Evolutionary conservation across 2,797 vertebrate species (phyloP), one percentile per base, ranked within the genome.

Genomic region (Muscicapa comitata): DNA sequence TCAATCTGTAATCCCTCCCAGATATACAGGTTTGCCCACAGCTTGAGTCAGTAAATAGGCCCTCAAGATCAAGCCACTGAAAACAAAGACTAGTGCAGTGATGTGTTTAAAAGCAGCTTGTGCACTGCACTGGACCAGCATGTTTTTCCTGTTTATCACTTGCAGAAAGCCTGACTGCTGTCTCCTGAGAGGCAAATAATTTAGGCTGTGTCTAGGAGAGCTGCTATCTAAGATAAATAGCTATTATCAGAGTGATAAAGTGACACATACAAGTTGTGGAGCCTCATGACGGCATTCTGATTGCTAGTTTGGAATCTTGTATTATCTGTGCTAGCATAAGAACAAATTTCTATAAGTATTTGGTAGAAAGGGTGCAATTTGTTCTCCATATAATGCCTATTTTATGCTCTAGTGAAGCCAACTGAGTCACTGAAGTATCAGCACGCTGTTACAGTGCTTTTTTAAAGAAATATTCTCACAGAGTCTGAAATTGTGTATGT

Each of bases 161-260:
- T 74, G 38, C 67, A 74, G 54, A 82, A 93, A 77, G 42, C 25
- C 76, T 78, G 42, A 74, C 47, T 92, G 35, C 76, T 85, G 15
- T 45, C 68, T 90, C 50, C 75, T 93, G 81, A 91, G 73, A 93
- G 61, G 18, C 45, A 88, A 90, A 93, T 65, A 77, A 83, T 93
- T 90, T 59, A 73, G 53, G 18, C 33, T 67, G 18, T 81, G 28
- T 85, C 63, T 85, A 82, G 51, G 37, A 94, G 43, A 72, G 48
- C 25, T 59, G 65, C 5, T 16, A 70, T 80, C 51, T 54, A 75
- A 86, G 38, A 88, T 45, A 83, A 95, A 93, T 50, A 88, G 58
- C 66, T 75, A 28, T 74, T 61, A 85, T 90, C 72, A 77, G 53
- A 37, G 35, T 78, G 79, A 93, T 2, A 61, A 72, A 93, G 51